Evolutionary conservation across 2,113 vertebrate genomes (phyloP).

Genomic region (Lamprotornis superbus): DNA sequence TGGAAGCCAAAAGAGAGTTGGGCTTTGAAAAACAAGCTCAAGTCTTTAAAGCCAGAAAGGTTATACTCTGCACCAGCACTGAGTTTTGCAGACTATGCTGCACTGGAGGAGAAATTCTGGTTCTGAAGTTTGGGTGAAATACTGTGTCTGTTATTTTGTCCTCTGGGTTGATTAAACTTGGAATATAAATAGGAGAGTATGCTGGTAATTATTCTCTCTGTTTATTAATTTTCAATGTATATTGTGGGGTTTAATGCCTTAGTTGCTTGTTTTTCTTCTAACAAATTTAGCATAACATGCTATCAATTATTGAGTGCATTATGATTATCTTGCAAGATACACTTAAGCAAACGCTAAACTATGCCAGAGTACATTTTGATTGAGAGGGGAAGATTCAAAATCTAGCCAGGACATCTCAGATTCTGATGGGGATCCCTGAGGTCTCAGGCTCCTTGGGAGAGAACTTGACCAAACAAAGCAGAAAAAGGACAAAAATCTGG

Average conservation of each 20-base stretch:
- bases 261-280: neutral
- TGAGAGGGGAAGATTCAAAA: neutral
- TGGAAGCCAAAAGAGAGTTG: neutral
- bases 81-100: neutral
- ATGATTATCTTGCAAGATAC: neutral
- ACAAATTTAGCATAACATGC: neutral
- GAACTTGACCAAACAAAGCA: neutral
- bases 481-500: neutral
- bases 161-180: neutral
- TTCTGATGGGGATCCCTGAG: neutral
- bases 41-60: neutral
- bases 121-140: neutral
- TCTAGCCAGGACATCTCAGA: neutral
- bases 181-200: neutral
- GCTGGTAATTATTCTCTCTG: neutral
- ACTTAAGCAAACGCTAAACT: neutral
- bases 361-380: neutral
- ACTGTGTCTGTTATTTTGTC: neutral
- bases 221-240: neutral
- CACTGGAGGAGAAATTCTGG: neutral
- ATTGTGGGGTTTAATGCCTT: neutral
- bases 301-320: neutral
- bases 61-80: neutral
- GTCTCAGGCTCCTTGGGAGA: neutral
- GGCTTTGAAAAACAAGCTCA: neutral